Base-by-base conservation (phyloP, 1,140 invertebrate genomes). In the Cherax destructor region DNA sequence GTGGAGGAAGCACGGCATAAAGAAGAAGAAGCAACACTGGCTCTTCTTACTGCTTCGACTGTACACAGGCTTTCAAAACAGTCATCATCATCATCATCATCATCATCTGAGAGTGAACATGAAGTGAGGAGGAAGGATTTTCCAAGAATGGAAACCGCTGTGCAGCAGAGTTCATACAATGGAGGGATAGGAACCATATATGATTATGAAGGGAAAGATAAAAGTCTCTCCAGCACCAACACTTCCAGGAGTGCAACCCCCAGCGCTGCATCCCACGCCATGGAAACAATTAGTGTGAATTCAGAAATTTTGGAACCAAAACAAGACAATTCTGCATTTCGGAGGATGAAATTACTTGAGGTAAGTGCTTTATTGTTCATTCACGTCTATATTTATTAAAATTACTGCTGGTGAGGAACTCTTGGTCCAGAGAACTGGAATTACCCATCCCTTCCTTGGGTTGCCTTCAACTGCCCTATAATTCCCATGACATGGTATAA, bases 111-210 rank as follows among this genome's bases (percentile, higher is more conserved):
- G 13, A 56, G 97, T 92, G 95, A 96, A 78, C 96, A 96, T 92
- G 96, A 96, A 91, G 96, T 96, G 91, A 74, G 21, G 0, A 97
- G 97, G 93, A 96, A 97, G 89, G 94, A 95, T 88, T 95, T 96
- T 80, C 95, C 96, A 93, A 97, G 98, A 93, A 95, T 98, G 88
- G 96, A 96, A 78, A 97, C 96, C 76, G 97, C 98, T 94, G 97
- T 98, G 94, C 97, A 98, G 90, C 94, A 94, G 94, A 97, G 97
- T 94, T 96, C 97, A 93, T 98, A 97, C 96, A 98, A 98, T 72
- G 97, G 99, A 92, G 97, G 98, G 94, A 97, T 94, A 97, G 96
- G 98, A 21, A 18, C 5, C 18, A 56, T 56, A 56, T 56, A 10
- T 56, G 52, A 56, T 56, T 94, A 96, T 97, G 94, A 99, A 98